These are phyloP conservation scores for Hesperophylax magnus DNA, from an alignment of 1,140 invertebrate species.

Conservation along the genomic window DNA sequence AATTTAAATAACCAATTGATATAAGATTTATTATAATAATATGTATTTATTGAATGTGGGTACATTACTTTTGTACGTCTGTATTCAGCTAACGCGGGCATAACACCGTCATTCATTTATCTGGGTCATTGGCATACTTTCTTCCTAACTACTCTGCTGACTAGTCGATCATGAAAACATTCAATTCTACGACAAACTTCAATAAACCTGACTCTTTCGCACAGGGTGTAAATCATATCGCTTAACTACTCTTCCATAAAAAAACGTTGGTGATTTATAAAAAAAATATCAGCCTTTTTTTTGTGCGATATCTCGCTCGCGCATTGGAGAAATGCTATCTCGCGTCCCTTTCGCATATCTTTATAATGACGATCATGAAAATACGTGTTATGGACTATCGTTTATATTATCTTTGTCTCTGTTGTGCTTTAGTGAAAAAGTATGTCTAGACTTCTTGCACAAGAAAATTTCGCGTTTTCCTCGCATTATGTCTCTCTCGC, in stretches of 20 bases:
- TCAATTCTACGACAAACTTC: background rate
- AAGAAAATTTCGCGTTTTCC: no score
- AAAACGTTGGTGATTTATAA: no score
- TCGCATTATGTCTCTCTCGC: no score
- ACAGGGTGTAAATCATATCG: background rate
- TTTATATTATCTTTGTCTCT: no score
- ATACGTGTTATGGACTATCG: no score
- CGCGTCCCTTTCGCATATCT: background rate
- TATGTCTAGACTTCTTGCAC: no score
- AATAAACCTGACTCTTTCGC: no score
- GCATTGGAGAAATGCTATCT: background rate
- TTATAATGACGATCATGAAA: no score
- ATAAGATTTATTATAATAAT: no score
- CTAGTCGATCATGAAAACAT: background rate
- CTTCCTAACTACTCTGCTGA: background rate
- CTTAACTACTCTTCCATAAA: background rate
- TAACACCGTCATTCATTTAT: background rate
- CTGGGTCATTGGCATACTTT: constrained; percentile 26
- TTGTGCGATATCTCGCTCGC: background rate
- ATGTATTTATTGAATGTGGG: no score
- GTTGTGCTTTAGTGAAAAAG: no score
- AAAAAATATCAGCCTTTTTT: background rate
- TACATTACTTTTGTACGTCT: background rate
- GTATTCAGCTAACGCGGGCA: background rate
- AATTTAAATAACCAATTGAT: no score